Base-by-base conservation (phyloP, 2,797 vertebrate species). In the Hoplostethus mediterraneus region DNA sequence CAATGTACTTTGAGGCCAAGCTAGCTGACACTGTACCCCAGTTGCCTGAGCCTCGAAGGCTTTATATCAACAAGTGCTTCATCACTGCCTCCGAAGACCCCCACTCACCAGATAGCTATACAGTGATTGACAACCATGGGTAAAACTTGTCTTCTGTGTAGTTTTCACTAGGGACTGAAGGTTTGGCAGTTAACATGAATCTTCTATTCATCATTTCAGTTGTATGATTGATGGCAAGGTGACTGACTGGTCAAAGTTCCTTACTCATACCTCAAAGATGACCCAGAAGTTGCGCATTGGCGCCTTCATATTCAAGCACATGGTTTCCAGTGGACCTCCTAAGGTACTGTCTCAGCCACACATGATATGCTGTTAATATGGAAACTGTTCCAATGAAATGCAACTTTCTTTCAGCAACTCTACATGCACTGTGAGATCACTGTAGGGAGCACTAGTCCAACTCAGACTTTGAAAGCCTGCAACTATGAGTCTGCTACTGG, bases 151-250 rank as follows among this genome's bases (percentile, higher is more conserved):
- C 2, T 54, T 4, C 40, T 0, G 1, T 52, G n/a, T 16, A 25
- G 0, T 4, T n/a, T 36, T 21, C 1, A 30, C 14, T 38, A 49
- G 3, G 12, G 21, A 21, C 21, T 21, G 21, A 21, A 21, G 21
- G 21, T 21, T 21, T 21, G 21, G 21, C 21, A 0, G 0, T 40
- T 9, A 60, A 57, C 0, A 0, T 58, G 2, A 5, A 1, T 52
- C 0, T 55, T 74, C 2, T 69, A 4, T 63, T 3, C 1, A 9
- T 2, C 3, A 36, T 40, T 82, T 30, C 73, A 95, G 95, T 25
- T 95, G 94, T 59, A 90, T 95, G 91, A 42, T 89, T 66, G 93
- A 94, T 16, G 30, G 89, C n/a, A 89, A 76, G 51, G 10, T 55
- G 12, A 83, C 49, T 0, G 0, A 3, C 0, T 33, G 75, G 21